Base-by-base conservation (phyloP, 2,113 vertebrate genomes). In the Equus przewalskii region DNA sequence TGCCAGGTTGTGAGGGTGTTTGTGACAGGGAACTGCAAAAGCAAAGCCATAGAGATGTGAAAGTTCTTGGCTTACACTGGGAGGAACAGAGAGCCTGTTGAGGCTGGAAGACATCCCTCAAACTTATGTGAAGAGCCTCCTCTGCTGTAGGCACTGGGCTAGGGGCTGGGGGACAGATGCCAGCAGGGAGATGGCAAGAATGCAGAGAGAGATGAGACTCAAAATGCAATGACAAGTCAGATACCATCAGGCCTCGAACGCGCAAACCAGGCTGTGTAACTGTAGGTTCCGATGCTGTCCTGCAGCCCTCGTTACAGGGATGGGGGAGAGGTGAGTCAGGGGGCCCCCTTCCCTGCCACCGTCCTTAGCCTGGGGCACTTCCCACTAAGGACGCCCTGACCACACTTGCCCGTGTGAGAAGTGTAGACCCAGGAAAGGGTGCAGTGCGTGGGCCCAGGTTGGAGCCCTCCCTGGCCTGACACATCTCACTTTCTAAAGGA, bases 321-420 rank as follows among this genome's bases (percentile, higher is more conserved):
- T 12, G 19, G 24, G 11, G 62, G 64, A 60, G 21, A 26, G 33
- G 56, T 9, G 8, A 36, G 22, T 8, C 19, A 3, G 8, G 36
- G 58, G 41, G 1, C 6, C 26, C n/a, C 15, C 0, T 9, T 12
- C 4, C 72, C 65, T 8, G 10, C 54, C 64, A 62, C 15, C 15
- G 2, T 58, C 62, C 58, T 79, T 54, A 22, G 24, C 64, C 80
- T 67, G 56, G 62, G 16, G 49, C 22, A 10, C 36, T 51, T 92
- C 44, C 62, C 18, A 4, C 30, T 8, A 1, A 22, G 28, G 49
- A 80, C 86, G 54, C 36, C 33, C 49, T 78, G 33, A 46, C 60
- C 46, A 3, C 33, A 10, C 0, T 0, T 5, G 2, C 2, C 13
- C 21, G 54, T 46, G 65, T 60, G n/a, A 70, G 91, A n/a, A 3